Conservation (phyloP, 2,888 invertebrate genomes). For the Macaria notata region DNA sequence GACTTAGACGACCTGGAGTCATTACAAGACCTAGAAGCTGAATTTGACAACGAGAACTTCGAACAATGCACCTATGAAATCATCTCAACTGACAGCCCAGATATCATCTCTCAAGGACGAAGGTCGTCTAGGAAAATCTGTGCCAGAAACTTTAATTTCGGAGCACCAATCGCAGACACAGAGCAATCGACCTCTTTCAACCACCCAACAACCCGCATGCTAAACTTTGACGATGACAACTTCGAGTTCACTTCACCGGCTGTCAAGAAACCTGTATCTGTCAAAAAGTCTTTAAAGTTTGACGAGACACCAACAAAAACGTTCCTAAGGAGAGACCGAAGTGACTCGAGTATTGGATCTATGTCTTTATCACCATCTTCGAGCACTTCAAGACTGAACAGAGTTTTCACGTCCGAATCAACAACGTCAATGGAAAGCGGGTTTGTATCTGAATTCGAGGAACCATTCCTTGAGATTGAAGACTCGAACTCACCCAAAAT, state of each 20-base stretch:
- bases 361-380: constrained; percentile 55
- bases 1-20: constrained; percentile 61
- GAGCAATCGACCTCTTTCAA: constrained; percentile 73
- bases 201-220: constrained; percentile 61
- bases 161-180: constrained; percentile 65
- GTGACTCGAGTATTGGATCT: constrained; percentile 63
- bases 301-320: constrained; percentile 56
- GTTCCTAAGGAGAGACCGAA: constrained; percentile 51
- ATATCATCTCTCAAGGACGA: constrained; percentile 69
- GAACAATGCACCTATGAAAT: constrained; percentile 77
- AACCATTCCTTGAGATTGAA: constrained; percentile 67
- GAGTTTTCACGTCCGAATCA: constrained; percentile 62
- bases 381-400: constrained; percentile 34
- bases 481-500: constrained; percentile 70
- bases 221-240: constrained; percentile 68
- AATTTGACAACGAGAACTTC: constrained; percentile 67
- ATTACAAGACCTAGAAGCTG: constrained; percentile 71
- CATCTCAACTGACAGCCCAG: constrained; percentile 74
- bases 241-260: constrained; percentile 73
- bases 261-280: constrained; percentile 51
- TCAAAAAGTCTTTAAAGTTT: constrained; percentile 70
- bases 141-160: constrained; percentile 67
- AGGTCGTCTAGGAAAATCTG: constrained; percentile 55
- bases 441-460: constrained; percentile 73
- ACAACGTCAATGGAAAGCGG: constrained; percentile 73